Base-by-base conservation (phyloP, 2,888 invertebrate species). In the Meiosimyza platycephala region DNA sequence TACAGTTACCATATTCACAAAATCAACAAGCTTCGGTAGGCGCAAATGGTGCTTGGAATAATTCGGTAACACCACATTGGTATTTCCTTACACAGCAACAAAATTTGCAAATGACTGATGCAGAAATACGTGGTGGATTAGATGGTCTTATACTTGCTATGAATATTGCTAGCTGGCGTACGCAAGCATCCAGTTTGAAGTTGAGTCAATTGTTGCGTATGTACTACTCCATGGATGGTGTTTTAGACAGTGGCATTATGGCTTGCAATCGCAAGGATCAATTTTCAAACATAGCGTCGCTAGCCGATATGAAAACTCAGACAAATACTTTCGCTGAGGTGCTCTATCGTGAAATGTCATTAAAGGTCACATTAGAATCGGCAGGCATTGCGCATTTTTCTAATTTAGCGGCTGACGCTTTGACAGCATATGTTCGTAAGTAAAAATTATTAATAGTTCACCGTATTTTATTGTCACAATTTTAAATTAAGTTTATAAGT, bases 151-250 rank as follows among this genome's bases (percentile, higher is more conserved):
- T 92, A 55, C 85, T 94, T 62, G 93, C 92, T 9, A 87, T 87
- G 54, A 88, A 89, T 70, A 84, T 93, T 16, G 82, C 85, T 11
- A 80, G 85, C 1, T 90, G 90, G 87, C 86, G 88, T 54, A 84
- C 84, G 11, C 88, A 85, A 62, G 89, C 85, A 54, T 86, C 89
- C n/a, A 84, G 85, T 7, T 76, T 95, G 68, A 92, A 89, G 80
- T 83, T 95, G 0, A 95, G 95, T 0, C 94, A 95, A 83, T 82
- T 95, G 57, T 85, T 95, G 57, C 94, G 94, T 76, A 93, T 94
- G 92, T 95, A 94, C 85, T 95, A 95, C 83, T 92, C 93, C 3
- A 86, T 90, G 84, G 90, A 90, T 84, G 87, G 84, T 48, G 85
- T 86, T 3, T 72, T 86, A 6, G 78, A 80, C 40, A 79, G 82